Evolutionary conservation across 2,888 invertebrate species (phyloP).

Genomic region (Brachylomia viminalis): DNA sequence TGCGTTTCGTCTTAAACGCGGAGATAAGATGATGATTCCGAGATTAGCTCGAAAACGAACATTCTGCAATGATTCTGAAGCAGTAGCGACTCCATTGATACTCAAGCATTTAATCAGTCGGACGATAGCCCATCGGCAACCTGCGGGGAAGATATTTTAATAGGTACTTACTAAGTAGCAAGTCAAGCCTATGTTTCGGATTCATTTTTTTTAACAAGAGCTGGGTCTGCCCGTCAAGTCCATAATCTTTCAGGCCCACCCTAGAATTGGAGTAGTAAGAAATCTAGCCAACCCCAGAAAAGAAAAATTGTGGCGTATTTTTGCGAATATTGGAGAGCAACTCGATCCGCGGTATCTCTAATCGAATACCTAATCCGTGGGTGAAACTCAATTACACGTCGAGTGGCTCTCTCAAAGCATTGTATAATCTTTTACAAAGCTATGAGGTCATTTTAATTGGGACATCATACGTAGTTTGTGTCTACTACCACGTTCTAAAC

Average conservation of each 20-base stretch:
- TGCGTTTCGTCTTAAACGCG: constrained; percentile 71
- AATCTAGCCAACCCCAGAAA: not conserved
- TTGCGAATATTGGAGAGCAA: not conserved
- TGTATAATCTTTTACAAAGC: not conserved
- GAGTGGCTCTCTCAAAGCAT: not conserved
- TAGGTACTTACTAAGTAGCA: not conserved
- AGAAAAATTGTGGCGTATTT: not conserved
- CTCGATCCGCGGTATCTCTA: not conserved
- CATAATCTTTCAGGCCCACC: not conserved
- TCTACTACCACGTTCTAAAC: not conserved
- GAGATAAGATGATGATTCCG: constrained; percentile 78
- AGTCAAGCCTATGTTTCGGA: not conserved
- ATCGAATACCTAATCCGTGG: not conserved
- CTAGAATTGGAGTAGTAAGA: not conserved
- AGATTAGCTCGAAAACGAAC: constrained; percentile 69
- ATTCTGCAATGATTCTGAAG: constrained; percentile 68
- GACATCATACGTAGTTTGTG: too few species aligned
- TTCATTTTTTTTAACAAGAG: not conserved
- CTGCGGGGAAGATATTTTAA: constrained; percentile 65
- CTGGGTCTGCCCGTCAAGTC: too few species aligned
- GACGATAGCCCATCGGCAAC: constrained; percentile 80
- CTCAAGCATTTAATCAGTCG: constrained; percentile 83
- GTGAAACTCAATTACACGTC: not conserved
- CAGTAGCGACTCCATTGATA: constrained; percentile 83
- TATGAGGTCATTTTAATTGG: not conserved